Conservation (phyloP, 2,888 invertebrate species). For the Spilosoma lubricipeda region DNA sequence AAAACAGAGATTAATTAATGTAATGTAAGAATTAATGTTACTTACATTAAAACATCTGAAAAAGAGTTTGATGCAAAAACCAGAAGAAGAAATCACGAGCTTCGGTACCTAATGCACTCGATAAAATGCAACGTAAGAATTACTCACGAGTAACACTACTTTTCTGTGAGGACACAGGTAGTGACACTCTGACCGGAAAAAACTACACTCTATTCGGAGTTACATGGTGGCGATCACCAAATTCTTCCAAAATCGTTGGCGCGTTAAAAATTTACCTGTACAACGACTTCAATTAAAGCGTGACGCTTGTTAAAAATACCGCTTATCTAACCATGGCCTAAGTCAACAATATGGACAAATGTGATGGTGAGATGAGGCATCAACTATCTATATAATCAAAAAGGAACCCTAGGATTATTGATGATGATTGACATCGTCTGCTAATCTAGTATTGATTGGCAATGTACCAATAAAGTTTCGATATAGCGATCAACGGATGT, state of each 20-base stretch:
- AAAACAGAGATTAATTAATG: neutral
- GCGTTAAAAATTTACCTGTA: too few species aligned
- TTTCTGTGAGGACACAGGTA: too few species aligned
- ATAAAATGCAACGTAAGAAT: too few species aligned
- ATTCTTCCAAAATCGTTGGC: neutral
- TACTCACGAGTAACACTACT: too few species aligned
- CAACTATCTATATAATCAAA: neutral
- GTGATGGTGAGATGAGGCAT: neutral
- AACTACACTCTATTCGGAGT: neutral
- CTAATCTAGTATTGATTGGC: constrained; percentile 15
- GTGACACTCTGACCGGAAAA: too few species aligned
- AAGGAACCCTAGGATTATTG: neutral
- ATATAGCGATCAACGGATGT: constrained; percentile 6
- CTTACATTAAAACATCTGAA: neutral
- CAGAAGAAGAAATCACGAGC: too few species aligned
- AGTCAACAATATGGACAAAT: neutral
- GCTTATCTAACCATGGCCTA: neutral
- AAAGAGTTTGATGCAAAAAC: too few species aligned
- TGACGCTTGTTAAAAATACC: neutral
- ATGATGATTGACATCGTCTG: constrained; percentile 10
- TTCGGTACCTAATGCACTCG: too few species aligned
- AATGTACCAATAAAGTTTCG: constrained; percentile 11
- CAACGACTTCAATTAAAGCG: too few species aligned
- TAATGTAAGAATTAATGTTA: too few species aligned
- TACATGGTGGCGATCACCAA: neutral